A percentile compares a stretch with the other conserved stretches of the same genome.
Evolutionary conservation across 2,113 vertebrate genomes (phyloP).

Genomic region (Cyanoramphus novaezelandiae): DNA sequence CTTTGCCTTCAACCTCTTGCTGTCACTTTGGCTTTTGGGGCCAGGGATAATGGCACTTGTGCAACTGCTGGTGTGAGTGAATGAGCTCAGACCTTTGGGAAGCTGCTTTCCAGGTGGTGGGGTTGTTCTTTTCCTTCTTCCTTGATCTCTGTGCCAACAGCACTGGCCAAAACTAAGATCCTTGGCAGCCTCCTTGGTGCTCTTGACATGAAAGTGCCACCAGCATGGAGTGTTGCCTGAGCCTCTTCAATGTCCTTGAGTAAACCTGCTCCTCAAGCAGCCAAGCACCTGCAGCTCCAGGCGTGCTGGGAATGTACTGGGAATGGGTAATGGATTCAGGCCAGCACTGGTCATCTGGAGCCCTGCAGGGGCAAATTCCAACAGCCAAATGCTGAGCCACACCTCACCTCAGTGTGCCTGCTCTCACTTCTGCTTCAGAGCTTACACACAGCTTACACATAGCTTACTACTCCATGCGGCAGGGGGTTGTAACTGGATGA

Average conservation of each 20-base stretch:
- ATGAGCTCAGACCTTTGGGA: background rate
- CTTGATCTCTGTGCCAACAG: constrained; percentile 42
- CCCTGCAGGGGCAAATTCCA: fast-evolving
- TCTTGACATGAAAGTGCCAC: constrained; percentile 24
- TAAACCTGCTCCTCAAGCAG: background rate
- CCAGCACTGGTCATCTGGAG: background rate
- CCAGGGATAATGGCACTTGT: background rate
- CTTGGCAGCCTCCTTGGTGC: constrained; percentile 14
- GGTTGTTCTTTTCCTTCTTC: background rate
- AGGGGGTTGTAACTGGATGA: background rate
- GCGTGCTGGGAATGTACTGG: background rate
- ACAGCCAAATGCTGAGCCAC: background rate
- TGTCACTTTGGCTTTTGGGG: background rate
- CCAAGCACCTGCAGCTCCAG: background rate
- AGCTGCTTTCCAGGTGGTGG: background rate
- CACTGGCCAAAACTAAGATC: constrained; percentile 11
- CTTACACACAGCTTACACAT: background rate
- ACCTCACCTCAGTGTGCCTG: background rate
- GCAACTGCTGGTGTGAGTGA: background rate
- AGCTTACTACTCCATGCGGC: background rate
- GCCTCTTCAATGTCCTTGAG: background rate
- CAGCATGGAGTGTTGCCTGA: background rate
- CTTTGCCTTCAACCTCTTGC: background rate
- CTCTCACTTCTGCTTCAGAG: background rate
- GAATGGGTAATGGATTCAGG: background rate